phyloP scores from a whole-genome alignment of 2,888 invertebrate species.

The Orthonevra nobilis region DNA sequence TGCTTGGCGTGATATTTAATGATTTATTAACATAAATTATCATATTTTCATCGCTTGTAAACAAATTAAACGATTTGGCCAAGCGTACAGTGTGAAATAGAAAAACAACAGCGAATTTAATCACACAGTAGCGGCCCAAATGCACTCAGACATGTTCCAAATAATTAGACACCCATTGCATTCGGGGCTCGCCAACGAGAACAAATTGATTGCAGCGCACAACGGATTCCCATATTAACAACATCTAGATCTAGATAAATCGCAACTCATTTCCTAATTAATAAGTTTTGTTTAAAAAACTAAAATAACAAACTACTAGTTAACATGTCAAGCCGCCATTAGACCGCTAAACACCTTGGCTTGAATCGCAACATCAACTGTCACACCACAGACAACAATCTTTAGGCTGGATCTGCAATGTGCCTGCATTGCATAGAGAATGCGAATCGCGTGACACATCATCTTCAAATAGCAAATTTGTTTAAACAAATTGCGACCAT shows the following conservation, averaged over 20 bases:
- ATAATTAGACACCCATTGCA: too few relatives aligned
- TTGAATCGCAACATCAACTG: conserved; percentile 58
- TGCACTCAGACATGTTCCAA: conserved; percentile 24
- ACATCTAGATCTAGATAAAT: conserved; percentile 61
- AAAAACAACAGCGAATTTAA: conserved; percentile 48
- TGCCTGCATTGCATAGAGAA: too few relatives aligned
- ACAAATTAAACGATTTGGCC: conserved; percentile 52
- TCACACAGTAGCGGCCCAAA: too few relatives aligned
- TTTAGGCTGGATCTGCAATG: neutral
- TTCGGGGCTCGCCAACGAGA: conserved; percentile 27
- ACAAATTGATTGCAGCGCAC: conserved; percentile 50
- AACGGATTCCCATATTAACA: conserved; percentile 22
- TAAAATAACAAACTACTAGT: conserved; percentile 2
- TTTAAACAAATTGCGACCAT: conserved; percentile 10
- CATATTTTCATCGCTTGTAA: conserved; percentile 53
- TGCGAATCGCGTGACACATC: conserved; percentile 63
- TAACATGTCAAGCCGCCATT: conserved; percentile 63
- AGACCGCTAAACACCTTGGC: conserved; percentile 61
- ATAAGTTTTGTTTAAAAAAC: conserved; percentile 48
- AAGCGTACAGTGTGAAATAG: conserved; percentile 63
- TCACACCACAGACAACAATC: conserved; percentile 37
- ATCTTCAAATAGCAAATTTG: conserved; percentile 52
- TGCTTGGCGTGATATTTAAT: conserved; percentile 61
- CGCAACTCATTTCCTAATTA: conserved; percentile 60
- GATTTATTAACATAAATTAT: conserved; percentile 58